Evolutionary conservation across 2,797 vertebrate species (phyloP).

Genomic region (Enteromius mattozi): DNA sequence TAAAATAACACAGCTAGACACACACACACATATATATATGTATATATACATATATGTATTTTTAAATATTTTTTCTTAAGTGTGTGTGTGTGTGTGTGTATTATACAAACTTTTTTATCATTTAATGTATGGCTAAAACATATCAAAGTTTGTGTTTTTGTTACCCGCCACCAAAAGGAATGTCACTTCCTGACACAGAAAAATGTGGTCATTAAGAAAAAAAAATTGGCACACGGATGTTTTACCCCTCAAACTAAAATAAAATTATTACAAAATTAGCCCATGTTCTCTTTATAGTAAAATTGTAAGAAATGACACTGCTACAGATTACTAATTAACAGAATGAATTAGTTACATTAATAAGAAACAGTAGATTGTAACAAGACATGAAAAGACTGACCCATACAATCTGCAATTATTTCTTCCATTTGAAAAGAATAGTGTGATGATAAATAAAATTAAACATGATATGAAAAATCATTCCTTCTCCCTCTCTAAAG

Average conservation of each 20-base stretch:
- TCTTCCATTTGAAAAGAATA: background rate
- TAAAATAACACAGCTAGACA: background rate
- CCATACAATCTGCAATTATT: background rate
- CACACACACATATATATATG: too few species aligned
- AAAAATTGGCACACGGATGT: background rate
- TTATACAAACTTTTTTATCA: background rate
- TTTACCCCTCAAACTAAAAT: background rate
- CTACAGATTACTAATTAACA: background rate
- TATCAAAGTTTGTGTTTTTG: background rate
- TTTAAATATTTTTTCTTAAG: too few species aligned
- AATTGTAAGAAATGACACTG: too few species aligned
- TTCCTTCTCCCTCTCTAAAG: background rate
- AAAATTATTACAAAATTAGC: background rate
- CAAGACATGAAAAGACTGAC: background rate
- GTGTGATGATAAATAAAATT: background rate
- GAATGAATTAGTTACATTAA: background rate
- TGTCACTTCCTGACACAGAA: background rate
- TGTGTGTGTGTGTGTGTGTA: too few species aligned
- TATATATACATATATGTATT: too few species aligned
- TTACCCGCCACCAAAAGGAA: background rate
- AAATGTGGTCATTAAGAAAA: background rate
- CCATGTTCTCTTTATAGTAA: too few species aligned
- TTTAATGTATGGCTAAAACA: background rate
- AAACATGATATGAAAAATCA: background rate
- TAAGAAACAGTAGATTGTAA: background rate